Evolutionary conservation across 2,888 invertebrate species (phyloP).

Genomic region (Dicranocentrus wangi): DNA sequence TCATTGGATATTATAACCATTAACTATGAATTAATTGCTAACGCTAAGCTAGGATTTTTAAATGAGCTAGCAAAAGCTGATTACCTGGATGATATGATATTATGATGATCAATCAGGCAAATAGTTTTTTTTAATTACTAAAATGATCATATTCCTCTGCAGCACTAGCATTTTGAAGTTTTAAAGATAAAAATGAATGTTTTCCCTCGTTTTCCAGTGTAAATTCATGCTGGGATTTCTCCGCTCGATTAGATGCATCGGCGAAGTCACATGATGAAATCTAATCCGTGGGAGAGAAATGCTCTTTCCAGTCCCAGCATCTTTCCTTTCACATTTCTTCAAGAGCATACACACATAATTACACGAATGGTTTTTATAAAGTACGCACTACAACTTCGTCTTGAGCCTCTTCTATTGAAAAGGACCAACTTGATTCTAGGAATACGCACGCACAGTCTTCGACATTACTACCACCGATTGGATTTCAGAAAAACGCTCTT

Average conservation of each 20-base stretch:
- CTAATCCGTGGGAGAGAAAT: constrained; percentile 72
- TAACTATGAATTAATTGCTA: no score
- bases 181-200: no score
- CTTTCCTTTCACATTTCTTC: constrained; percentile 13
- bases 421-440: background rate
- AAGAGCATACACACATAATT: constrained; percentile 1
- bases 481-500: constrained; percentile 24
- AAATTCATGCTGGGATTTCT: constrained; percentile 51
- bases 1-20: no score
- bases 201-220: background rate
- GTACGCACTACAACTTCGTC: no score
- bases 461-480: constrained; percentile 20
- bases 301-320: constrained; percentile 57
- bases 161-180: no score
- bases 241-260: constrained; percentile 71
- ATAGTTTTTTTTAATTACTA: no score
- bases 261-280: constrained; percentile 68
- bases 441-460: background rate
- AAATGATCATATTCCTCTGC: no score
- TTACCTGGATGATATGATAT: no score
- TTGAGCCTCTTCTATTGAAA: no score
- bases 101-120: no score
- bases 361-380: background rate
- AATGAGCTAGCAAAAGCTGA: no score
- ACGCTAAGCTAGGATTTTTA: no score